Evolutionary conservation across 2,113 vertebrate species (phyloP).

Genomic region (Nymphicus hollandicus): DNA sequence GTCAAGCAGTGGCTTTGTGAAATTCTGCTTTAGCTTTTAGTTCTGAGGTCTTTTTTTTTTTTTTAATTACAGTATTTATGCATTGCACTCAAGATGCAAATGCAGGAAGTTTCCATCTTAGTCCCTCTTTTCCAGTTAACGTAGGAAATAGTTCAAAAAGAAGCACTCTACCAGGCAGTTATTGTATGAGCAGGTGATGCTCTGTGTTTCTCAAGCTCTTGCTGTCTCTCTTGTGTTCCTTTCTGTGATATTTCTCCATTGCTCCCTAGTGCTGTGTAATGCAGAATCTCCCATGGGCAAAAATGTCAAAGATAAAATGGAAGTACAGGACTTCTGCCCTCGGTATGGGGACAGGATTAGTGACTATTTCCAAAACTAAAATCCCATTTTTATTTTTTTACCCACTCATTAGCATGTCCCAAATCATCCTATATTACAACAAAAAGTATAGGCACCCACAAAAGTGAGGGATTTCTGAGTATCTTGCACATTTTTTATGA

Average conservation of each 20-base stretch:
- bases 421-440: not conserved
- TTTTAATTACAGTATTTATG: not conserved
- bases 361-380: not conserved
- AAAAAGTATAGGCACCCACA: not conserved
- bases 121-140: not conserved
- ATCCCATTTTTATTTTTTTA: not conserved
- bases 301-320: not conserved
- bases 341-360: rapidly evolving
- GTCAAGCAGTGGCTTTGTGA: not conserved
- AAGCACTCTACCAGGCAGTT: not conserved
- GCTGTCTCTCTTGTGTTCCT: not conserved
- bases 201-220: not conserved
- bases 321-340: not conserved
- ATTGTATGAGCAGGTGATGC: not conserved
- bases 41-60: not conserved
- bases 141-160: not conserved
- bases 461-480: not conserved
- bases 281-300: not conserved
- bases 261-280: not conserved
- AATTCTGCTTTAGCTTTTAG: not conserved
- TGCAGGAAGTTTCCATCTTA: not conserved
- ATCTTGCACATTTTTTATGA: not conserved
- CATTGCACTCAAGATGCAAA: not conserved
- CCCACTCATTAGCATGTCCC: not conserved
- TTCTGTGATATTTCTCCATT: rapidly evolving